These are phyloP conservation scores for Condylostylus longicornis DNA, from an alignment of 1,140 invertebrate species.

Conservation along the genomic window DNA sequence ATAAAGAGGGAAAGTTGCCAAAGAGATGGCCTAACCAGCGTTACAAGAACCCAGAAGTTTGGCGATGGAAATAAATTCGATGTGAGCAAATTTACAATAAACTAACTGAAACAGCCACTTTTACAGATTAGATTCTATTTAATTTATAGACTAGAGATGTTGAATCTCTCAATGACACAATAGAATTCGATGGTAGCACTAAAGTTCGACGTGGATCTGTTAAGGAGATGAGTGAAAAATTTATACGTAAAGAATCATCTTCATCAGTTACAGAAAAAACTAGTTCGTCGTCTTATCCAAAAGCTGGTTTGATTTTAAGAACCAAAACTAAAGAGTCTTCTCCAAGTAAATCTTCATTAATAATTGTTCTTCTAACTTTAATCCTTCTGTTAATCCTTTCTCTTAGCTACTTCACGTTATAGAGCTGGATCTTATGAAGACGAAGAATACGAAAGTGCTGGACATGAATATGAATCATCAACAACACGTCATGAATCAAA, in stretches of 20 bases:
- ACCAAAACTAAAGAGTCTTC: conserved; percentile 25
- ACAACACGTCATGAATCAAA: neutral
- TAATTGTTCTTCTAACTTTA: no score
- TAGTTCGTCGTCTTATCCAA: conserved; percentile 35
- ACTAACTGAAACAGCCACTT: neutral
- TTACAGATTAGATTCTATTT: neutral
- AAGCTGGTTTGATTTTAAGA: conserved; percentile 49
- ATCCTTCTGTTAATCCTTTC: no score
- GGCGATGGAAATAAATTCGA: conserved; percentile 8
- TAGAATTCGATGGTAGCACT: neutral
- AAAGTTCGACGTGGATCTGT: conserved; percentile 46
- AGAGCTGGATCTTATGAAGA: conserved; percentile 7
- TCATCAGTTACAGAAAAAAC: conserved; percentile 9
- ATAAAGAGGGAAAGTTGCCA: conserved; percentile 4
- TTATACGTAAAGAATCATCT: conserved; percentile 35
- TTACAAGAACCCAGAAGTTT: conserved; percentile 21
- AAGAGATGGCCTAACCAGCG: conserved; percentile 14
- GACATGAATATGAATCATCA: neutral
- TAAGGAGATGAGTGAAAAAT: conserved; percentile 55
- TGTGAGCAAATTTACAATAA: neutral
- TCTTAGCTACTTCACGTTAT: conserved; percentile 3
- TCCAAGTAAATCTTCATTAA: no score
- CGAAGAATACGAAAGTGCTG: conserved; percentile 5
- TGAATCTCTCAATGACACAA: neutral
- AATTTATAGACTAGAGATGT: conserved; percentile 1